These are phyloP conservation scores for Vesta saturnalis DNA, from an alignment of 2,888 invertebrate genomes.

Conservation along the genomic window DNA sequence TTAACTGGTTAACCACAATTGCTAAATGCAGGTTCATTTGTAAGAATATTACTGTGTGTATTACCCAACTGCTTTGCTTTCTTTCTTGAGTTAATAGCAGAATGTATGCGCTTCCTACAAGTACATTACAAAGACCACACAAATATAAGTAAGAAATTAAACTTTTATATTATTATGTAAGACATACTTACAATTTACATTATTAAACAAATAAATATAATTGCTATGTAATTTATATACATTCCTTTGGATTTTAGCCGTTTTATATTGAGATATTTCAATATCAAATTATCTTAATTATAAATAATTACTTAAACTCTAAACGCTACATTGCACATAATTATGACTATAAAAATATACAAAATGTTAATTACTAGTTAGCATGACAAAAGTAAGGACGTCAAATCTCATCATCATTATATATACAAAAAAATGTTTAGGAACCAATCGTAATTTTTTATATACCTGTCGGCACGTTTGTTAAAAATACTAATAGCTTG, in stretches of 20 bases:
- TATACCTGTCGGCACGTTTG: neutral
- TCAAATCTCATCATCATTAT: neutral
- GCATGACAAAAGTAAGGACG: neutral
- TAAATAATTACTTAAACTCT: neutral
- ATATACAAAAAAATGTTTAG: neutral
- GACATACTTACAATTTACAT: slow-evolving; percentile 12
- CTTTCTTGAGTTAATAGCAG: no score
- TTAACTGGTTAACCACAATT: no score
- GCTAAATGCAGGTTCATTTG: no score
- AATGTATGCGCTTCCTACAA: no score
- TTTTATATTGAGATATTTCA: slow-evolving; percentile 18
- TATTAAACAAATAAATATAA: slow-evolving; percentile 15
- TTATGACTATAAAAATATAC: neutral
- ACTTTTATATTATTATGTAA: slow-evolving; percentile 6
- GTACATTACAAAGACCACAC: no score
- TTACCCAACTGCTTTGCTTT: no score
- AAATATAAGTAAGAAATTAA: no score
- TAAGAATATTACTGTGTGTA: no score
- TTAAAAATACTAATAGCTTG: neutral
- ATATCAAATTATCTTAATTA: neutral
- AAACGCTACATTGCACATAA: neutral
- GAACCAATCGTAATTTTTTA: neutral
- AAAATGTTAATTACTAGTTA: neutral
- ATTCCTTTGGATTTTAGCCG: slow-evolving; percentile 36
- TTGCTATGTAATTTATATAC: slow-evolving; percentile 27